Evolutionary conservation across 1,140 invertebrate species (phyloP).

Genomic region (Brachionus koreanus): DNA sequence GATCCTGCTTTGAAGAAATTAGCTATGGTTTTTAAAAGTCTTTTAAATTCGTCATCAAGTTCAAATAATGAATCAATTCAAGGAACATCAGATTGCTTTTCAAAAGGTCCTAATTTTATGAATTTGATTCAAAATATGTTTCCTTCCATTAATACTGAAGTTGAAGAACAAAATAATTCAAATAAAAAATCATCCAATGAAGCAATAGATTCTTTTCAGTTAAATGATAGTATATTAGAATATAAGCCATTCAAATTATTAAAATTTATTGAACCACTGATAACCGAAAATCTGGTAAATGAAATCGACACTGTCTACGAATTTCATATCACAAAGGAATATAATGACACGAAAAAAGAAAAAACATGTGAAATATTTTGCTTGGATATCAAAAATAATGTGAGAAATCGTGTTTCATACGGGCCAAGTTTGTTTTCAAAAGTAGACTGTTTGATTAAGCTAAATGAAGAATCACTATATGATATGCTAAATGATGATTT

Average conservation of each 20-base stretch:
- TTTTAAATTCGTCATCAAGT: background rate
- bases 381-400: slow-evolving; percentile 23
- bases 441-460: slow-evolving; percentile 25
- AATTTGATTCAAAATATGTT: slow-evolving; percentile 15
- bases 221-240: background rate
- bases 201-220: background rate
- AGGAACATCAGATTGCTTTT: background rate
- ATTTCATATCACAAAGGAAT: slow-evolving; percentile 1
- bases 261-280: background rate
- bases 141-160: background rate
- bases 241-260: background rate
- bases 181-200: background rate
- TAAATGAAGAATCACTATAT: background rate
- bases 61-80: background rate
- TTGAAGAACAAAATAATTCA: background rate
- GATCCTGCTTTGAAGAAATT: slow-evolving; percentile 37
- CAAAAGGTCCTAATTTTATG: background rate
- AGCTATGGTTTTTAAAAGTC: slow-evolving; percentile 12
- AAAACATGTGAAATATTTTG: background rate
- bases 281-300: background rate
- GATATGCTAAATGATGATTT: slow-evolving; percentile 26
- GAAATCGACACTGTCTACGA: slow-evolving; percentile 22
- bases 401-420: background rate
- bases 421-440: background rate
- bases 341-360: background rate